Evolutionary conservation across 2,113 vertebrate species (phyloP).

Genomic region (Connochaetes taurinus): DNA sequence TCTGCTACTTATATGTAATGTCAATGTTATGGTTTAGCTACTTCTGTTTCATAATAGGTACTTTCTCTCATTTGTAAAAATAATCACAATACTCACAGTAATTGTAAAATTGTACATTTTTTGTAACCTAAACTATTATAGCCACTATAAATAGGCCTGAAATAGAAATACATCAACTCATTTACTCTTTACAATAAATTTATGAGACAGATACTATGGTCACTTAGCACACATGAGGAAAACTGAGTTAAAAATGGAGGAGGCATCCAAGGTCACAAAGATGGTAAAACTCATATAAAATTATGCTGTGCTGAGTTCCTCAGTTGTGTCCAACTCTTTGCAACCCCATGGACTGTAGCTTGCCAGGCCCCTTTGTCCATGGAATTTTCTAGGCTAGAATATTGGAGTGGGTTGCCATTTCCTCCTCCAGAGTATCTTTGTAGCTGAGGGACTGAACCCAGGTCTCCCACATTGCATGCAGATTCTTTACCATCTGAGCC

Average conservation of each 20-base stretch:
- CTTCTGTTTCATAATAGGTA: not conserved
- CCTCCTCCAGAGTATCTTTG: not conserved
- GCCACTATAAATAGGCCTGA: not conserved
- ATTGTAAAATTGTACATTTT: not conserved
- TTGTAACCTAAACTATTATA: slow-evolving; percentile 13
- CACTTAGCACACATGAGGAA: not conserved
- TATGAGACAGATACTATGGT: not conserved
- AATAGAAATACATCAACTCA: not conserved
- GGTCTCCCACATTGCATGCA: not conserved
- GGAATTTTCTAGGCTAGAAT: not conserved
- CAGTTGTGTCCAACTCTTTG: not conserved
- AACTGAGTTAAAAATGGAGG: not conserved
- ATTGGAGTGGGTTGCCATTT: not conserved
- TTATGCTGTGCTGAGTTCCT: not conserved
- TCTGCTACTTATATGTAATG: not conserved
- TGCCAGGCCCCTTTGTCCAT: not conserved
- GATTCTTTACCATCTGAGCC: not conserved
- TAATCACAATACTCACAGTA: not conserved
- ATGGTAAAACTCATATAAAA: not conserved
- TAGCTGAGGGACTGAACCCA: not conserved
- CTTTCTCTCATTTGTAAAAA: not conserved
- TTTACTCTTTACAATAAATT: not conserved
- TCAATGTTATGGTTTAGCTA: not conserved
- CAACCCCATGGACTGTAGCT: not conserved
- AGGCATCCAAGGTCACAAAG: not conserved